A percentile compares a stretch with the other conserved stretches of the same genome.
Evolutionary conservation across 2,888 invertebrate species (phyloP).

Genomic region (Eilema griseolum): DNA sequence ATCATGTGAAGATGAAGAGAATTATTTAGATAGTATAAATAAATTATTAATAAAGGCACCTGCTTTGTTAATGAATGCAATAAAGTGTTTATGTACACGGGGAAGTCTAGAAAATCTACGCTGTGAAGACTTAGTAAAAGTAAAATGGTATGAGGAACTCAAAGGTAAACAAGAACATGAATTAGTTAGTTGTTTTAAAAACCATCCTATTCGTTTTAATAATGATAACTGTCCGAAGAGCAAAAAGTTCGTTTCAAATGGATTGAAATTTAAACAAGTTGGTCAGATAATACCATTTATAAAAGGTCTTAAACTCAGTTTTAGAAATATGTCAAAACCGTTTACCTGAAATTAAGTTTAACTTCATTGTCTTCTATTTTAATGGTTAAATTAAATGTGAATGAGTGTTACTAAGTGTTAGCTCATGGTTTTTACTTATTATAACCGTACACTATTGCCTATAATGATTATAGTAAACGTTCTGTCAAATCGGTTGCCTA

Average conservation of each 20-base stretch:
- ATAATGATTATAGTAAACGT: no score
- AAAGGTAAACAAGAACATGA: conserved; percentile 51
- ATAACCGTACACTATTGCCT: no score
- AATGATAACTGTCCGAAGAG: neutral
- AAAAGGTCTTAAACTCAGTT: conserved; percentile 17
- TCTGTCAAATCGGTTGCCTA: no score
- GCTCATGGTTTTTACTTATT: no score
- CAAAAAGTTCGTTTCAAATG: neutral
- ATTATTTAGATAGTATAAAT: neutral
- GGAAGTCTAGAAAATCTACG: neutral
- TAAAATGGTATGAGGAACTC: conserved; percentile 31
- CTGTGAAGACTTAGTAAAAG: neutral
- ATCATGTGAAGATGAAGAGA: neutral
- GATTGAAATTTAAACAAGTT: conserved; percentile 36
- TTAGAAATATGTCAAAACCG: neutral
- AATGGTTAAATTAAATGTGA: neutral
- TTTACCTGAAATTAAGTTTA: neutral
- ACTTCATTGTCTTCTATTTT: neutral
- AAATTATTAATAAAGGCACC: neutral
- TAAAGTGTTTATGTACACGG: conserved; percentile 4
- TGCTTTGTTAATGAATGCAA: neutral
- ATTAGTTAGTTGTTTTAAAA: conserved; percentile 23
- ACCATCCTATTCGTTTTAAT: neutral
- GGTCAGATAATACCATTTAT: conserved; percentile 42
- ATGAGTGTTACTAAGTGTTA: no score